Evolutionary conservation across 2,113 vertebrate species (phyloP).

Genomic region (Leuciscus idus): DNA sequence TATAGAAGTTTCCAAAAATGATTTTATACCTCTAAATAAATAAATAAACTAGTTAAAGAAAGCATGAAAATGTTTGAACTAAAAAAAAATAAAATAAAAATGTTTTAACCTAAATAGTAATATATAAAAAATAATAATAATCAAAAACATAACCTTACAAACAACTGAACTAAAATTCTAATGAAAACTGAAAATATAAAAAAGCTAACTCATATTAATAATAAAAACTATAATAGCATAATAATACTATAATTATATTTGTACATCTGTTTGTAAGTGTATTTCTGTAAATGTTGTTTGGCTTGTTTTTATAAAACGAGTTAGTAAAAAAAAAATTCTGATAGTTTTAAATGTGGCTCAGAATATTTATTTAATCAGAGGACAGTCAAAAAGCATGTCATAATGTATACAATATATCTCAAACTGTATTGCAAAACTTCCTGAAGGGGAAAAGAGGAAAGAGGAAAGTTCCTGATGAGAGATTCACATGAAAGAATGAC

Average conservation of each 20-base stretch:
- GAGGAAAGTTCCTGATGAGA: background rate
- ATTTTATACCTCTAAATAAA: background rate
- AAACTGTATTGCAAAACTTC: background rate
- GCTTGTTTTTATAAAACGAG: background rate
- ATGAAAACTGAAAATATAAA: background rate
- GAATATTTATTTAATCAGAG: background rate
- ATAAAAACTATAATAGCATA: background rate
- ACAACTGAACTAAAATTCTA: background rate
- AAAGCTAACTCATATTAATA: background rate
- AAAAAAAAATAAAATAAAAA: background rate
- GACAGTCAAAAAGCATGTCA: background rate
- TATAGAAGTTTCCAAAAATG: background rate
- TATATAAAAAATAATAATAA: background rate
- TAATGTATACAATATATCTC: background rate
- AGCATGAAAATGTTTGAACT: background rate
- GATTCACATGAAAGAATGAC: background rate
- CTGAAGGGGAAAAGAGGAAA: background rate
- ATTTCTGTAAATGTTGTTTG: background rate
- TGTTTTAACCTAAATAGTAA: background rate
- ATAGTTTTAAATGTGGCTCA: background rate
- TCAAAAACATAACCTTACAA: background rate
- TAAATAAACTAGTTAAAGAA: background rate
- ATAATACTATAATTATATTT: background rate
- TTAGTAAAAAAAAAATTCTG: background rate
- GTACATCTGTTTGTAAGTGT: background rate